phyloP scores from a whole-genome alignment of 2,113 vertebrate genomes.

The Zonotrichia leucophrys region DNA sequence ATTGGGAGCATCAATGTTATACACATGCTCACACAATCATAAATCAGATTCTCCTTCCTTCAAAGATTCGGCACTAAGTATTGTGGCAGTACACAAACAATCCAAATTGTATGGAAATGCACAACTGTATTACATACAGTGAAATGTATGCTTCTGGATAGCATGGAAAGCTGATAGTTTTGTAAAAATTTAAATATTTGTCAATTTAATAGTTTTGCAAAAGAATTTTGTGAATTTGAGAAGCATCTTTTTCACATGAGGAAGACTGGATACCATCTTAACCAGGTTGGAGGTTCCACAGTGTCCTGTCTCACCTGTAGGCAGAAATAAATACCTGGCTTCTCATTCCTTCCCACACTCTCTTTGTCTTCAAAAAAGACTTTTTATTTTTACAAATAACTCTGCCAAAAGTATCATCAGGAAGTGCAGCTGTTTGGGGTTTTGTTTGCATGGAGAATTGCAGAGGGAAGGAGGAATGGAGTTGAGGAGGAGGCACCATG shows the following conservation, averaged over 20 bases:
- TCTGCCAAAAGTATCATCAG: not conserved
- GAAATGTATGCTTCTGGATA: not conserved
- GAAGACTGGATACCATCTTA: not conserved
- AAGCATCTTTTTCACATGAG: not conserved
- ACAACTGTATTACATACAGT: not conserved
- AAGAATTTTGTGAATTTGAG: not conserved
- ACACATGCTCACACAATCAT: not conserved
- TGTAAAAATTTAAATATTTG: not conserved
- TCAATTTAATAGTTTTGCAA: not conserved
- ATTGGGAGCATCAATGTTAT: not conserved
- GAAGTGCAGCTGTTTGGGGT: not conserved
- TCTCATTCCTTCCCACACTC: not conserved
- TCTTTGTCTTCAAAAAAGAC: not conserved
- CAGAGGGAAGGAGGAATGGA: not conserved
- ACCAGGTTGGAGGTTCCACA: rapidly evolving
- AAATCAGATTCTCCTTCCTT: not conserved
- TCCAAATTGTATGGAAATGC: not conserved
- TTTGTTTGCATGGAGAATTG: not conserved
- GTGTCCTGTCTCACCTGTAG: not conserved
- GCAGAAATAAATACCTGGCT: not conserved
- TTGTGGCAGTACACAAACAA: not conserved
- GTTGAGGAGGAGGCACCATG: rapidly evolving
- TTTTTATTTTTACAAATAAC: not conserved
- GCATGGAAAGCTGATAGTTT: not conserved
- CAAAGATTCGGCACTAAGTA: not conserved